Conservation (phyloP, 2,797 vertebrate species). For the Tarsius wallacei region DNA sequence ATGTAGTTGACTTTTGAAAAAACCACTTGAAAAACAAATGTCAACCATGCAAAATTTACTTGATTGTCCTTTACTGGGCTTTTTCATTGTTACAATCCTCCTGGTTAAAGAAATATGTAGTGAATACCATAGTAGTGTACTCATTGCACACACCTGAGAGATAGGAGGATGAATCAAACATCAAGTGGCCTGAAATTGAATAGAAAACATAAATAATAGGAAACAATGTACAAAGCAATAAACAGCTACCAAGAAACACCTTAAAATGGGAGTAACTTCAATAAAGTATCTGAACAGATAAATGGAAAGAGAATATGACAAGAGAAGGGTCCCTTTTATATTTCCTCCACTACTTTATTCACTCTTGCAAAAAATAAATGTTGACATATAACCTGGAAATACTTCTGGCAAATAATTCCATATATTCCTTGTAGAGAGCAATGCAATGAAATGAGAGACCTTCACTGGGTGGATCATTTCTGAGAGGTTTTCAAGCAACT, state of each 20-base stretch:
- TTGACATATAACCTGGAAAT: background rate
- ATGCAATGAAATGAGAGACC: background rate
- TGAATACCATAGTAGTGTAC: rapidly evolving
- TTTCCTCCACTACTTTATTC: background rate
- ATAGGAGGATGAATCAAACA: background rate
- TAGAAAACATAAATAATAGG: background rate
- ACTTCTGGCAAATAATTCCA: background rate
- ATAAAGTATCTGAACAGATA: background rate
- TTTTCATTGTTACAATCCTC: background rate
- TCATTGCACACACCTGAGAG: background rate
- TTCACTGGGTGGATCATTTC: background rate
- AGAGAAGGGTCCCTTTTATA: background rate
- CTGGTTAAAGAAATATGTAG: background rate
- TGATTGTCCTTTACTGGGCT: background rate
- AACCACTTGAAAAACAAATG: background rate
- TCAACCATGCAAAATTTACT: background rate
- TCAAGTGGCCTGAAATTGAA: too few species aligned
- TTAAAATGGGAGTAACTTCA: too few species aligned
- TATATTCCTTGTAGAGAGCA: background rate
- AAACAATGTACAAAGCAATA: background rate
- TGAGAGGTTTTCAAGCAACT: background rate
- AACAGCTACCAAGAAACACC: background rate
- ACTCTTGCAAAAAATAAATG: background rate
- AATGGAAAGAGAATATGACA: background rate
- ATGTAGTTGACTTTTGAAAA: background rate